Evolutionary conservation across 2,888 invertebrate species (phyloP), one percentile per base, ranked within the genome.

Genomic region (Atrina japonica): DNA sequence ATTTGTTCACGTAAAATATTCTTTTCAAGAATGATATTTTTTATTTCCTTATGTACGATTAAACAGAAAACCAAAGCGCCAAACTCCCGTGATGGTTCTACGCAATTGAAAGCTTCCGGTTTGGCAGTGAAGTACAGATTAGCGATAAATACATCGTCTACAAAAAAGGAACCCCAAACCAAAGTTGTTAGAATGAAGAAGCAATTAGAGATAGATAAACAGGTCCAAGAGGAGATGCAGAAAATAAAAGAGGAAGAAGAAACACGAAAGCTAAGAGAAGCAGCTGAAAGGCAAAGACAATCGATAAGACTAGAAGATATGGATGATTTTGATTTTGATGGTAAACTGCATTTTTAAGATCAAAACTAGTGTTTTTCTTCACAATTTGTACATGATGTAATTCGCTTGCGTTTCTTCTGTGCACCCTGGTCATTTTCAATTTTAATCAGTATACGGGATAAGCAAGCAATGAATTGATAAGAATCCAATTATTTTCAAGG

Each of bases 321-420:
- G 7, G 78, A 78, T 30, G 79, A 77, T 0, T 75, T 66, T 25
- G 76, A 79, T 50, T 77, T 69, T 64, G 79, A 79, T 58, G 79
- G 79, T 79, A 65, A 45, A 21, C 2, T 14, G 35, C 11, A 35
- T 5, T 35, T n/a, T n/a, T n/a, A n/a, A n/a, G n/a, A n/a, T n/a
- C n/a, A n/a, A n/a, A n/a, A n/a, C n/a, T n/a, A n/a, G n/a, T n/a
- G n/a, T n/a, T n/a, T n/a, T n/a, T n/a, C n/a, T n/a, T n/a, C n/a
- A n/a, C n/a, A n/a, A n/a, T n/a, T n/a, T n/a, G n/a, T n/a, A n/a
- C n/a, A n/a, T n/a, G n/a, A n/a, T n/a, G n/a, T n/a, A n/a, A n/a
- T n/a, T n/a, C n/a, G n/a, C n/a, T n/a, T n/a, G n/a, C n/a, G n/a
- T n/a, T n/a, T n/a, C n/a, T n/a, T n/a, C n/a, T n/a, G n/a, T n/a